phyloP scores from a whole-genome alignment of 2,113 vertebrate species.

The Phaethornis superciliosus region DNA sequence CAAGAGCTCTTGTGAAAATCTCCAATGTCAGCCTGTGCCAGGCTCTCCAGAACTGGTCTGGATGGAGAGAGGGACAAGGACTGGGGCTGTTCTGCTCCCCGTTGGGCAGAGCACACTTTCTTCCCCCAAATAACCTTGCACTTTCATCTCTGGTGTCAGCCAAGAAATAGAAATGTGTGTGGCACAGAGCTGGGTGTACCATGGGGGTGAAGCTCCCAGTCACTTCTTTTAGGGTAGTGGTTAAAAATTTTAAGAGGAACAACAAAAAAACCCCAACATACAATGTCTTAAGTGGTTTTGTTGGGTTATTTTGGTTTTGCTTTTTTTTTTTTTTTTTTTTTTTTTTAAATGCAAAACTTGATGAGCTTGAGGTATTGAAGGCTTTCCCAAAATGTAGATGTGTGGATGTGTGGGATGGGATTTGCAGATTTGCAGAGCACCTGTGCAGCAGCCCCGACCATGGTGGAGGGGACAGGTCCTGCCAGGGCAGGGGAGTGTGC shows the following conservation, averaged over 20 bases:
- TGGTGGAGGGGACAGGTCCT: not conserved
- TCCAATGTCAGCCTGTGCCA: rapidly evolving
- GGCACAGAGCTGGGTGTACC: not conserved
- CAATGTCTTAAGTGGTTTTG: not conserved
- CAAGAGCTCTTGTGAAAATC: not conserved
- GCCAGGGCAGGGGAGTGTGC: not conserved
- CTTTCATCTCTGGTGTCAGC: not conserved
- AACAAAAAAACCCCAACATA: not conserved
- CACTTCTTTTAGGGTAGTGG: not conserved
- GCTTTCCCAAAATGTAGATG: not conserved
- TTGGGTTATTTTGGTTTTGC: not conserved
- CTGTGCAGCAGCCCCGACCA: rapidly evolving
- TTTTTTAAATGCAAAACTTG: not conserved
- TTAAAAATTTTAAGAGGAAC: not conserved
- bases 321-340: not conserved
- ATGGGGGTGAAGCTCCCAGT: rapidly evolving
- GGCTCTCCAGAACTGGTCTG: not conserved
- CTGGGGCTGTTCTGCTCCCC: not conserved
- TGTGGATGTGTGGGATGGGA: not conserved
- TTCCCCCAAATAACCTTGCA: not conserved
- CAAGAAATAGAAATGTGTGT: not conserved
- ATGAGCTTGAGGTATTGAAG: not conserved
- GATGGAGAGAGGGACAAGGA: not conserved
- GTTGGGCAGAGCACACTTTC: not conserved
- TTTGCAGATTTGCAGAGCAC: not conserved